phyloP scores from a whole-genome alignment of 2,888 invertebrate genomes.

The Ichneumon xanthorius region DNA sequence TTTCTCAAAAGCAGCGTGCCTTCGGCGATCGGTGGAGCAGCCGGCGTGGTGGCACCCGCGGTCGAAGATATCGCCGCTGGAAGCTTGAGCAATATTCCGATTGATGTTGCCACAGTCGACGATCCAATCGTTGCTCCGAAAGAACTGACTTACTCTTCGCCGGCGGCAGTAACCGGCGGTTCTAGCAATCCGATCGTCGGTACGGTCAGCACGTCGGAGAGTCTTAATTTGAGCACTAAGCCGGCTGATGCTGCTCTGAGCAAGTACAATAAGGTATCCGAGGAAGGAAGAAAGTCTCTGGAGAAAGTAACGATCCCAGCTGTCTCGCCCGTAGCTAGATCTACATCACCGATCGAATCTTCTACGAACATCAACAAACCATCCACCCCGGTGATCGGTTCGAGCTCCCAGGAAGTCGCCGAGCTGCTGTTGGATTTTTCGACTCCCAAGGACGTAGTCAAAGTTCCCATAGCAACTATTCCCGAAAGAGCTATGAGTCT shows the following conservation, averaged over 20 bases:
- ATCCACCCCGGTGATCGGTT: slow-evolving; percentile 64
- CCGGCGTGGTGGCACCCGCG: slow-evolving; percentile 76
- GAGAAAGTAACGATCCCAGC: slow-evolving; percentile 70
- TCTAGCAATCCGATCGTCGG: slow-evolving; percentile 61
- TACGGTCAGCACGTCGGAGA: slow-evolving; percentile 80
- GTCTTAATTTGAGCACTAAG: slow-evolving; percentile 85
- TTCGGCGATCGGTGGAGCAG: slow-evolving; percentile 72
- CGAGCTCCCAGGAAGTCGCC: slow-evolving; percentile 87
- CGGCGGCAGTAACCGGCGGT: slow-evolving; percentile 47
- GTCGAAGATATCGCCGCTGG: slow-evolving; percentile 72
- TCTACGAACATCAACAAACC: slow-evolving; percentile 84
- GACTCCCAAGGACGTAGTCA: slow-evolving; percentile 86
- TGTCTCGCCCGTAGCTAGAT: slow-evolving; percentile 37
- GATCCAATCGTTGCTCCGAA: slow-evolving; percentile 57
- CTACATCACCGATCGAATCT: slow-evolving; percentile 60
- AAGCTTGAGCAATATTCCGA: slow-evolving; percentile 41
- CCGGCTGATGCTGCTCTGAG: slow-evolving; percentile 84
- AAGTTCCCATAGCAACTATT: slow-evolving; percentile 83
- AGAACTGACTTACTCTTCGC: slow-evolving; percentile 72
- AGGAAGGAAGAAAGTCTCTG: slow-evolving; percentile 64
- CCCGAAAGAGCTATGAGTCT: slow-evolving; percentile 87
- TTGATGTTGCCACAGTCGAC: slow-evolving; percentile 37
- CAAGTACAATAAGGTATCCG: slow-evolving; percentile 78
- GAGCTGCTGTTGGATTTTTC: slow-evolving; percentile 90
- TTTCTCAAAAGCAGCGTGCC: slow-evolving; percentile 76